phyloP scores from a whole-genome alignment of 2,888 invertebrate genomes.

The Julus scandinavius region DNA sequence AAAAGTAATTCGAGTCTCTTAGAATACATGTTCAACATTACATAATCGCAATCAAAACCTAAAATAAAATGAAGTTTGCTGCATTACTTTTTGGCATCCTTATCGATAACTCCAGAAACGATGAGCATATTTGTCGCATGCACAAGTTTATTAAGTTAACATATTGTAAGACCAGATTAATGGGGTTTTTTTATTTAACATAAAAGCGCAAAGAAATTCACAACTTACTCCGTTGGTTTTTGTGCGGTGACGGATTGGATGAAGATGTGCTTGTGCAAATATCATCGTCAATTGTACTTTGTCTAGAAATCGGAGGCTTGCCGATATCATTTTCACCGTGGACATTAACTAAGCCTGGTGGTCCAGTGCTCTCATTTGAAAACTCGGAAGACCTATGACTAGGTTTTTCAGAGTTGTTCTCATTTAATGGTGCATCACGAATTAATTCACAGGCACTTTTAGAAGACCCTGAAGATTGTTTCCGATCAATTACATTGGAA shows the following conservation, averaged over 20 bases:
- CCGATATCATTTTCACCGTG: background rate
- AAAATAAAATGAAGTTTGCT: background rate
- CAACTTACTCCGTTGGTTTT: background rate
- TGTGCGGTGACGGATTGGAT: background rate
- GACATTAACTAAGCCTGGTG: constrained; percentile 42
- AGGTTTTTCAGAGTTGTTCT: constrained; percentile 19
- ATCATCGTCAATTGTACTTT: constrained; percentile 52
- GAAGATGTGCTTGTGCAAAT: background rate
- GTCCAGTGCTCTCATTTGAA: background rate
- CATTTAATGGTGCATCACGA: constrained; percentile 29
- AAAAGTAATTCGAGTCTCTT: background rate
- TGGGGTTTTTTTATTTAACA: background rate
- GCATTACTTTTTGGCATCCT: too few relatives aligned
- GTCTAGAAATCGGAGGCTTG: constrained; percentile 47
- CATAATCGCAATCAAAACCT: too few relatives aligned
- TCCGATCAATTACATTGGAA: background rate
- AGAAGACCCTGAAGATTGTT: background rate
- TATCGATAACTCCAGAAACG: too few relatives aligned
- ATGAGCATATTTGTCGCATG: too few relatives aligned
- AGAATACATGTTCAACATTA: background rate
- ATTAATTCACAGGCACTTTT: constrained; percentile 26
- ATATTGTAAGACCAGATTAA: background rate
- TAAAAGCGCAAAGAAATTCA: background rate
- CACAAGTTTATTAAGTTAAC: too few relatives aligned
- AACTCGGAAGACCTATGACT: background rate